These are phyloP conservation scores for Ectemnius continuus DNA, from an alignment of 2,888 invertebrate species.

Conservation along the genomic window DNA sequence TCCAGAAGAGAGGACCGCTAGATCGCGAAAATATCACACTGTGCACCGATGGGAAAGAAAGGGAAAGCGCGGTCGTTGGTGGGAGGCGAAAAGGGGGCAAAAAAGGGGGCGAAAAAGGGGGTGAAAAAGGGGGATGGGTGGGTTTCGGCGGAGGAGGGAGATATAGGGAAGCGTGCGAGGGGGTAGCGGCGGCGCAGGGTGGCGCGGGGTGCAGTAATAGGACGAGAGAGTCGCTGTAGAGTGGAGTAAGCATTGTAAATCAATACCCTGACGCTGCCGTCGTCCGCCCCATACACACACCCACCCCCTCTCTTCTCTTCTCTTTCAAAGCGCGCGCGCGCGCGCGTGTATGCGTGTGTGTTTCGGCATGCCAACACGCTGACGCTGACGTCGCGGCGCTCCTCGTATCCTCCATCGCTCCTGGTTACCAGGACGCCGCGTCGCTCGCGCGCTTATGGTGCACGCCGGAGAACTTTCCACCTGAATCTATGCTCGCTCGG, in stretches of 20 bases:
- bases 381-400: neutral
- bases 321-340: no score
- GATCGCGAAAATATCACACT: no score
- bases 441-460: slow-evolving; percentile 2
- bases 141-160: slow-evolving; percentile 3
- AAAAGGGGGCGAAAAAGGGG: no score
- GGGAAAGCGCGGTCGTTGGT: no score
- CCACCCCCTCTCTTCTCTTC: no score
- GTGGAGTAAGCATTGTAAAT: slow-evolving; percentile 73
- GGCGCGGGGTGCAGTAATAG: no score
- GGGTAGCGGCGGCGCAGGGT: neutral
- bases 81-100: no score
- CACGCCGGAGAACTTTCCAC: neutral
- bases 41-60: no score
- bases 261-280: slow-evolving; percentile 69
- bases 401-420: slow-evolving; percentile 62
- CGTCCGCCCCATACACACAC: slow-evolving; percentile 58
- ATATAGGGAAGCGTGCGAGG: slow-evolving; percentile 21
- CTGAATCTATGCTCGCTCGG: neutral
- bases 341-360: no score
- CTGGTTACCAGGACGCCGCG: slow-evolving; percentile 46
- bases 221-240: slow-evolving; percentile 65
- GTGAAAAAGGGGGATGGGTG: neutral
- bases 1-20: no score
- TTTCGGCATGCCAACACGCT: slow-evolving; percentile 59